Conservation (phyloP, 2,113 vertebrate genomes). For the Gobius niger region DNA sequence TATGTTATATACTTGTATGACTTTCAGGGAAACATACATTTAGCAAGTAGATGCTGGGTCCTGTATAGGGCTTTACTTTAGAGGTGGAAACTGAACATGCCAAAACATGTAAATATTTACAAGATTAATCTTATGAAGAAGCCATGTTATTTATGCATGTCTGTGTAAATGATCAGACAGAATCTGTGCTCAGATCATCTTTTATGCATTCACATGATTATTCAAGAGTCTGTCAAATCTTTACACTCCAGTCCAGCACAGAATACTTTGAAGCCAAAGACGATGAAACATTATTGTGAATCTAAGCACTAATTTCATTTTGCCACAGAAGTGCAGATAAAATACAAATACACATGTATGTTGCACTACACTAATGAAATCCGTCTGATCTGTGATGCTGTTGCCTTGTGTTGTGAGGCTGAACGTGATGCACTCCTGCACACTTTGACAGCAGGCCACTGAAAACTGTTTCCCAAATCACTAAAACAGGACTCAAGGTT, state of each 20-base stretch:
- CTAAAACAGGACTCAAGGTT: conserved; percentile 40
- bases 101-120: conserved; percentile 18
- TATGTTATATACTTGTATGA: conserved; percentile 20
- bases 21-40: conserved; percentile 54
- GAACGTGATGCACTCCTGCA: conserved; percentile 43
- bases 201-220: conserved; percentile 23
- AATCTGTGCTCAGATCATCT: conserved; percentile 17
- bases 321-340: conserved; percentile 47
- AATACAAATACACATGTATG: not conserved
- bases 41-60: conserved; percentile 43
- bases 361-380: not conserved
- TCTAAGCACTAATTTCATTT: conserved; percentile 52
- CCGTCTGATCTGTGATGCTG: conserved; percentile 48
- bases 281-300: conserved; percentile 35
- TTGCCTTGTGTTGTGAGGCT: conserved; percentile 42
- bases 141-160: conserved; percentile 35
- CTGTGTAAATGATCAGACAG: conserved; percentile 3
- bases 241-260: conserved; percentile 16
- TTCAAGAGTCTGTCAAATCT: conserved; percentile 13
- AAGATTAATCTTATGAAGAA: conserved; percentile 32
- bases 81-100: conserved; percentile 30
- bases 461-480: conserved; percentile 57
- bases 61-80: conserved; percentile 35
- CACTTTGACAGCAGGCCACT: conserved; percentile 30
- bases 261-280: conserved; percentile 49